Evolutionary conservation across 2,888 invertebrate species (phyloP).

Genomic region (Watsonalla binaria): DNA sequence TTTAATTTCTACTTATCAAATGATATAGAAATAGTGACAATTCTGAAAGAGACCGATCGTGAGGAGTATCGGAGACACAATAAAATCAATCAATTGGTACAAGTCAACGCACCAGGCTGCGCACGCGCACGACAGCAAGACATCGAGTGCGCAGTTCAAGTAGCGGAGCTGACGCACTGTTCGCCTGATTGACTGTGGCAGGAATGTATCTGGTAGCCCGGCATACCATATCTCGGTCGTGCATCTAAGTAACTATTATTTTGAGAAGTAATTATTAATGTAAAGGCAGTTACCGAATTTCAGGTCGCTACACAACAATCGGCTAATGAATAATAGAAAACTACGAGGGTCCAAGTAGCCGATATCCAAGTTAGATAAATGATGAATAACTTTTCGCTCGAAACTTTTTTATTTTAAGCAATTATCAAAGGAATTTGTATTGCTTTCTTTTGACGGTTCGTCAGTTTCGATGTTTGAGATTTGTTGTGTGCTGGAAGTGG

Average conservation of each 20-base stretch:
- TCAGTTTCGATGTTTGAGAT: not conserved
- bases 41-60: no score
- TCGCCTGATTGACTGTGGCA: slow-evolving; percentile 21
- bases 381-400: slow-evolving; percentile 65
- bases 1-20: no score
- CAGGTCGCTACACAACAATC: slow-evolving; percentile 63
- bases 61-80: not conserved
- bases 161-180: slow-evolving; percentile 24
- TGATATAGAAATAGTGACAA: no score
- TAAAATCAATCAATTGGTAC: not conserved
- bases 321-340: slow-evolving; percentile 74
- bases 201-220: slow-evolving; percentile 17
- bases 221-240: slow-evolving; percentile 61
- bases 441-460: slow-evolving; percentile 30
- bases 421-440: slow-evolving; percentile 52
- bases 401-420: slow-evolving; percentile 50
- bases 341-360: slow-evolving; percentile 64
- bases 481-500: not conserved
- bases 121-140: slow-evolving; percentile 1
- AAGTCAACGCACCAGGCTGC: not conserved
- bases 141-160: slow-evolving; percentile 14
- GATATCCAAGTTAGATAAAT: slow-evolving; percentile 63
- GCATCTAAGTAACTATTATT: slow-evolving; percentile 73
- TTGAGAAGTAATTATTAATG: slow-evolving; percentile 79
- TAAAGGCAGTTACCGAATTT: slow-evolving; percentile 73